phyloP scores from a whole-genome alignment of 2,888 invertebrate species.

The Phyllotreta cruciferae region DNA sequence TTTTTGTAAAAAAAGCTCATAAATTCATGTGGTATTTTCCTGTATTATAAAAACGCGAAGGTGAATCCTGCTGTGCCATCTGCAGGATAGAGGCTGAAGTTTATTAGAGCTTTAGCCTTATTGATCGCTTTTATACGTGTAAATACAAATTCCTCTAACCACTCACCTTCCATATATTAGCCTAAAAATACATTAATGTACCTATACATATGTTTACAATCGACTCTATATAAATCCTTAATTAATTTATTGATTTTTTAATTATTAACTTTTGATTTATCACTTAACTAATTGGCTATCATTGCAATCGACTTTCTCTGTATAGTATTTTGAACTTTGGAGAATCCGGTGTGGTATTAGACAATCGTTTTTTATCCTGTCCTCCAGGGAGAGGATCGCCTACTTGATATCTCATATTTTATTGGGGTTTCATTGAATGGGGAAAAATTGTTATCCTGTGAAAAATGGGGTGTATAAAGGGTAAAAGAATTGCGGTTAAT shows the following conservation, averaged over 20 bases:
- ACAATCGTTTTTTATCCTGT: neutral
- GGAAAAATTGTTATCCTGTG: no score
- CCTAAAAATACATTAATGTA: no score
- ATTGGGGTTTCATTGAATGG: neutral
- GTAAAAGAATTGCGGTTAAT: no score
- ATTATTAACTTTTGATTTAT: no score
- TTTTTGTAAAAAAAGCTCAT: no score
- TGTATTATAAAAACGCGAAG: no score
- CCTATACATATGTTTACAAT: neutral
- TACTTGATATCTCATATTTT: neutral
- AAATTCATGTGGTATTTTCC: no score
- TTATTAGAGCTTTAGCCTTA: constrained; percentile 1
- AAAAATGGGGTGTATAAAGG: no score
- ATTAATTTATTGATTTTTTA: no score
- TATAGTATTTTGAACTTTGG: neutral
- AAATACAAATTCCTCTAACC: constrained; percentile 12
- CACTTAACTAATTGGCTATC: no score
- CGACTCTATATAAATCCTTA: neutral
- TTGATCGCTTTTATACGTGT: constrained; percentile 6
- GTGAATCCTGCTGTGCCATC: constrained; percentile 13
- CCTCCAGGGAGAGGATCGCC: neutral
- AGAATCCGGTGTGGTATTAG: neutral
- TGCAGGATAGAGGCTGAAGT: constrained; percentile 10
- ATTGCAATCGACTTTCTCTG: neutral
- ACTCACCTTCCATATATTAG: no score